Conservation (phyloP, 2,888 invertebrate genomes). For the Pseudoips prasinana region DNA sequence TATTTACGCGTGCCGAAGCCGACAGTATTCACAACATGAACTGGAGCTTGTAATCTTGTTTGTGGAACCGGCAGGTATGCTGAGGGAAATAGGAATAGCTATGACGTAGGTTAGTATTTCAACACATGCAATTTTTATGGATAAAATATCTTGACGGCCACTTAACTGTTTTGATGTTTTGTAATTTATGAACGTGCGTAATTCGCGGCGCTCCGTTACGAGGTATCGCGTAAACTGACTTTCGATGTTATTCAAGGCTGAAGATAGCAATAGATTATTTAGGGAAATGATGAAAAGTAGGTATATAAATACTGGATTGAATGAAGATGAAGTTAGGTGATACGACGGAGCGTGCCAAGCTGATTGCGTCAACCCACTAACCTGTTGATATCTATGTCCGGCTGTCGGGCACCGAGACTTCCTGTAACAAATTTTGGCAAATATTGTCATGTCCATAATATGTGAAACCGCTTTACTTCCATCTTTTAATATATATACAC, state of each 20-base stretch:
- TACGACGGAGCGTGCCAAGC: conserved; percentile 35
- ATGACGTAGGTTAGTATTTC: conserved; percentile 55
- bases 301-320: conserved; percentile 20
- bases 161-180: conserved; percentile 23
- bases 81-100: conserved; percentile 40
- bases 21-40: conserved; percentile 34
- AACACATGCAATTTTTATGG: conserved; percentile 29
- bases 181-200: conserved; percentile 11
- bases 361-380: conserved; percentile 45
- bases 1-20: conserved; percentile 38
- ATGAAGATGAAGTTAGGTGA: conserved; percentile 4
- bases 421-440: conserved; percentile 46
- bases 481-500: no score
- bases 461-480: no score
- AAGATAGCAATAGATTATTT: conserved; percentile 21
- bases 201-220: conserved; percentile 1
- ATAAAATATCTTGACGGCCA: conserved; percentile 40
- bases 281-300: conserved; percentile 31
- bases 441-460: conserved; percentile 3
- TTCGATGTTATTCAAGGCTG: background rate
- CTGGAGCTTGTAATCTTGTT: conserved; percentile 32
- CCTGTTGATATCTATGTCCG: conserved; percentile 67
- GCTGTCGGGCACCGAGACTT: conserved; percentile 49
- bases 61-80: conserved; percentile 17
- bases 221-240: conserved; percentile 1